These are phyloP conservation scores for Bicyclus anynana DNA, from an alignment of 1,140 invertebrate species.

Conservation along the genomic window DNA sequence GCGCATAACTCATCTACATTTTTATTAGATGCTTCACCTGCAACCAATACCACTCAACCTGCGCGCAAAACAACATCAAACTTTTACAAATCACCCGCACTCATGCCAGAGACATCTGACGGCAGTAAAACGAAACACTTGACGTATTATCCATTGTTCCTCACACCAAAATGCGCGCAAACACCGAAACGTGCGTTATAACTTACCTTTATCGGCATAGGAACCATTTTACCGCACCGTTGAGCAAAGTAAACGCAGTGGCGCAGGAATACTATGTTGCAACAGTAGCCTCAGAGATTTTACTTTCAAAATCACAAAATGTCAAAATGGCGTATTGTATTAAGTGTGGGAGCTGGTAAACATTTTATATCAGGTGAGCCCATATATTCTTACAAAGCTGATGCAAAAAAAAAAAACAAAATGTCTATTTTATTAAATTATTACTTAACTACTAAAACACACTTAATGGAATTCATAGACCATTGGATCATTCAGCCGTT, in stretches of 20 bases:
- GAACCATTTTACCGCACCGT: background rate
- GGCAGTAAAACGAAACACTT: conserved; percentile 3
- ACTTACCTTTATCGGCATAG: background rate
- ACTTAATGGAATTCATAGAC: too few relatives aligned
- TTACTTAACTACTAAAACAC: too few relatives aligned
- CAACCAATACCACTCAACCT: too few relatives aligned
- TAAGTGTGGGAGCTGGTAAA: background rate
- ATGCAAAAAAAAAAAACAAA: background rate
- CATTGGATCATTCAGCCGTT: too few relatives aligned
- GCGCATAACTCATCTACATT: too few relatives aligned
- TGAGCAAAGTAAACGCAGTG: background rate
- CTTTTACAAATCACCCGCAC: conserved; percentile 4
- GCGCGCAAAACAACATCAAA: background rate
- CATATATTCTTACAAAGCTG: too few relatives aligned
- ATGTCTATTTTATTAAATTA: too few relatives aligned
- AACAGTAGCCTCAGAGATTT: conserved; percentile 6
- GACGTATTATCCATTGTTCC: background rate
- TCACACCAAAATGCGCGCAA: background rate
- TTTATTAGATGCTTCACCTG: too few relatives aligned
- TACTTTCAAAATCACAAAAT: conserved; percentile 8
- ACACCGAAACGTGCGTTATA: background rate
- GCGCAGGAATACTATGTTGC: background rate
- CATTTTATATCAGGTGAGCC: background rate
- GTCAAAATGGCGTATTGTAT: conserved; percentile 6
- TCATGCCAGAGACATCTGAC: background rate